Base-by-base conservation (phyloP, 1,140 invertebrate genomes). In the Drosophila santomea region DNA sequence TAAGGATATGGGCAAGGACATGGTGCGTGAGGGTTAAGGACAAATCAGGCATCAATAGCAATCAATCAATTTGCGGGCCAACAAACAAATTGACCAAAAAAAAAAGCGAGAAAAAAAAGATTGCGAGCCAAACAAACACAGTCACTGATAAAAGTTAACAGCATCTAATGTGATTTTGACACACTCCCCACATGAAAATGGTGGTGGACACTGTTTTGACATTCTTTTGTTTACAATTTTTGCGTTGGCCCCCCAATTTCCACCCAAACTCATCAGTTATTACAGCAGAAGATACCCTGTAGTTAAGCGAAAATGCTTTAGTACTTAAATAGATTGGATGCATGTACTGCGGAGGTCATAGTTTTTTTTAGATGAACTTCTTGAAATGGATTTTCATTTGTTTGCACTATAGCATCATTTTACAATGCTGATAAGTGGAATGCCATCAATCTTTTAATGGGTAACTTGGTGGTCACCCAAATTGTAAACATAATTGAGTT, bases 141-240 rank as follows among this genome's bases (percentile, higher is more conserved):
- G 50, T 51, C 64, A 52, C 43, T 74, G 64, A 50, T 68, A 50
- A 80, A 89, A 89, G 84, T 84, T 88, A 83, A 89, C 84, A 80
- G 84, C 73, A 80, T 80, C 84, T 88, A 88, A 88, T 88, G 83
- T 89, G 84, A 88, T 89, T 88, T 89, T 88, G 79, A 88, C 76
- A 80, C 84, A 88, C 69, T 85, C 45, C 63, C 66, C 36, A 48
- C 51, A 67, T 8, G 50, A 36, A n/a, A 44, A 11, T 2, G 6
- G 4, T 25, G 10, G 36, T 25, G 2, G 20, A 7, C 35, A 55
- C 10, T 43, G 54, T 44, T 52, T 55, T 60, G 71, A 45, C 63
- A 56, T 52, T 63, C 75, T 71, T 71, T 78, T 77, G 73, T 78
- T 78, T 78, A 77, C 75, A 77, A 47, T 64, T 76, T 66, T 28